Conservation (phyloP, 2,113 vertebrate genomes). For the Pollimyrus isidori region DNA sequence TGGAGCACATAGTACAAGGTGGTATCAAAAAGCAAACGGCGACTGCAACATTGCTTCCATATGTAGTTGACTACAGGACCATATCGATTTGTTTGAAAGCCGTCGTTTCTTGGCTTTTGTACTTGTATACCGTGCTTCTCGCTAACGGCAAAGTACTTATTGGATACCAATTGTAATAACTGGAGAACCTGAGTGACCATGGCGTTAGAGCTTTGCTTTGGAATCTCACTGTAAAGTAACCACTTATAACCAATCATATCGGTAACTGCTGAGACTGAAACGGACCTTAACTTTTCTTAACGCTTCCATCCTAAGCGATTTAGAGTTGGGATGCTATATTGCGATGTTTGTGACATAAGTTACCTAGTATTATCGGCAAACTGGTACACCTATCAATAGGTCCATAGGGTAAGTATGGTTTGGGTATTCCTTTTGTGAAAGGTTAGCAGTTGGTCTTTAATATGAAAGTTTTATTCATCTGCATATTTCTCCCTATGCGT, state of each 20-base stretch:
- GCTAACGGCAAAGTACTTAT: not conserved
- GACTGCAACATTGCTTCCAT: not conserved
- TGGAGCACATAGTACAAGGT: not conserved
- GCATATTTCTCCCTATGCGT: not conserved
- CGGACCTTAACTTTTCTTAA: not conserved
- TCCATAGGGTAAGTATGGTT: not conserved
- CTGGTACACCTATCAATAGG: not conserved
- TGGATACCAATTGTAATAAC: not conserved
- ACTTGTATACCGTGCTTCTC: not conserved
- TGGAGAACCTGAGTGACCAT: not conserved
- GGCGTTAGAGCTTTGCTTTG: not conserved
- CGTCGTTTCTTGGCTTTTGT: not conserved
- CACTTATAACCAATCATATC: not conserved
- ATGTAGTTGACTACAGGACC: not conserved
- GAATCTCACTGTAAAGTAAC: not conserved
- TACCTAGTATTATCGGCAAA: not conserved
- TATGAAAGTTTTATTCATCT: not conserved
- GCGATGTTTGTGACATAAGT: not conserved
- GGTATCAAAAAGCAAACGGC: not conserved
- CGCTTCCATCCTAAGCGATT: not conserved
- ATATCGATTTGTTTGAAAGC: not conserved
- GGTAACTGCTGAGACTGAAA: not conserved
- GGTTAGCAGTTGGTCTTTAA: not conserved
- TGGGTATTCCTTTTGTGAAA: not conserved
- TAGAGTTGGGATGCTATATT: not conserved